Percentiles rank a stretch among this genome's conserved stretches.
These are phyloP conservation scores for Periphyllus acericola DNA, from an alignment of 2,888 invertebrate genomes.

Conservation along the genomic window DNA sequence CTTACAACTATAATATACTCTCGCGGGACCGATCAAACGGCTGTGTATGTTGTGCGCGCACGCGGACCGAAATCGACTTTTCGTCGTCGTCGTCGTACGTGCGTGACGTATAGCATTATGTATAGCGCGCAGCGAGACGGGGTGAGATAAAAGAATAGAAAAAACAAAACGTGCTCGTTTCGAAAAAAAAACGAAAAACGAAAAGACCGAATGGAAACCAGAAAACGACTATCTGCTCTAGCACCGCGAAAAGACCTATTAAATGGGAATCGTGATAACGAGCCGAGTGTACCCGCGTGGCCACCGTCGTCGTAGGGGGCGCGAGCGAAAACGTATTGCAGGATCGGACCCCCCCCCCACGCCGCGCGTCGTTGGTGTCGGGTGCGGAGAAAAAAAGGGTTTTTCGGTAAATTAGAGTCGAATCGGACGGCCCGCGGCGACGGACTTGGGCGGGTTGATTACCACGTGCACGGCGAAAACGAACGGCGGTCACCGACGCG, in stretches of 20 bases:
- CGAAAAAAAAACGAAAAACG: neutral
- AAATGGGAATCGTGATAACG: neutral
- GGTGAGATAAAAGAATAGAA: neutral
- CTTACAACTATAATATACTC: slow-evolving; percentile 46
- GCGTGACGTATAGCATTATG: slow-evolving; percentile 4
- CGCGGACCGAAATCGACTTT: slow-evolving; percentile 29
- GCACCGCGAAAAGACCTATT: neutral
- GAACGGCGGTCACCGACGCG: neutral
- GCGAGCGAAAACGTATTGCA: no score
- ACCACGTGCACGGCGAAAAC: slow-evolving; percentile 29
- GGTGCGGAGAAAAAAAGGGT: neutral
- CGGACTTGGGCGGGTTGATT: neutral
- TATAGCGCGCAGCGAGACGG: neutral
- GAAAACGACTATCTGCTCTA: neutral
- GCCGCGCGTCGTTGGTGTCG: neutral
- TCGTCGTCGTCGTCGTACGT: slow-evolving; percentile 36
- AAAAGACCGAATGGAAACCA: neutral
- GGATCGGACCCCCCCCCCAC: neutral
- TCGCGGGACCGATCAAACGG: slow-evolving; percentile 44
- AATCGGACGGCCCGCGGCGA: slow-evolving; percentile 1
- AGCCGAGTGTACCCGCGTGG: neutral
- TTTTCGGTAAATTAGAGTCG: slow-evolving; percentile 50
- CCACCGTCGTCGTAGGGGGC: no score
- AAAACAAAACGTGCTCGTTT: neutral
- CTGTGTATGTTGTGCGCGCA: neutral